Conservation (phyloP, 2,888 invertebrate species). For the Holacanthella duospinosa region DNA sequence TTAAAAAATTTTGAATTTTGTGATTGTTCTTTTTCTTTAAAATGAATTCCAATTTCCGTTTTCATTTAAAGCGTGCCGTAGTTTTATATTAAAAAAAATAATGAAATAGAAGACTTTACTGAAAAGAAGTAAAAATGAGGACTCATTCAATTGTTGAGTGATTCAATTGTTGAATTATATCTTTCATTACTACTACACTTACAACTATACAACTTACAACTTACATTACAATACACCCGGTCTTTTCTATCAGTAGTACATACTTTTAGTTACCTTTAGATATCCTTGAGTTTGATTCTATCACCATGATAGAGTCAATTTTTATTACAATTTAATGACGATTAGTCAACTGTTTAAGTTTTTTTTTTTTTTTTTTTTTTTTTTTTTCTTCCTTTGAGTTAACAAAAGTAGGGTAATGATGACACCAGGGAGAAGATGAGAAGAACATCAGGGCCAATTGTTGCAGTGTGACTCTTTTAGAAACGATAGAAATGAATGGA, state of each 20-base stretch:
- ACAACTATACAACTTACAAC: no score
- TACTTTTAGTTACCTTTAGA: neutral
- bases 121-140: neutral
- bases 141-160: neutral
- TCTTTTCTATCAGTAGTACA: no score
- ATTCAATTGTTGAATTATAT: neutral
- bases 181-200: neutral
- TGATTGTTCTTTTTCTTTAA: neutral
- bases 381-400: neutral
- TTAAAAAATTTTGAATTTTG: no score
- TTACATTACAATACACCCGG: no score
- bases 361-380: no score
- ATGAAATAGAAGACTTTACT: neutral
- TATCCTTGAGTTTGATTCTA: constrained; percentile 15
- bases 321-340: constrained; percentile 5
- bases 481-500: no score
- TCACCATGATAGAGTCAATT: constrained; percentile 23
- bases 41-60: constrained; percentile 33
- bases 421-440: no score
- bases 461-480: no score
- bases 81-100: neutral
- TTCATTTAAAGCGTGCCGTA: constrained; percentile 22
- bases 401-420: neutral
- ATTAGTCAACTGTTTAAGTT: no score
- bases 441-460: no score